A percentile compares a stretch with the other conserved stretches of the same genome.
phyloP scores from a whole-genome alignment of 2,113 vertebrate genomes.

The Symphodus melops region DNA sequence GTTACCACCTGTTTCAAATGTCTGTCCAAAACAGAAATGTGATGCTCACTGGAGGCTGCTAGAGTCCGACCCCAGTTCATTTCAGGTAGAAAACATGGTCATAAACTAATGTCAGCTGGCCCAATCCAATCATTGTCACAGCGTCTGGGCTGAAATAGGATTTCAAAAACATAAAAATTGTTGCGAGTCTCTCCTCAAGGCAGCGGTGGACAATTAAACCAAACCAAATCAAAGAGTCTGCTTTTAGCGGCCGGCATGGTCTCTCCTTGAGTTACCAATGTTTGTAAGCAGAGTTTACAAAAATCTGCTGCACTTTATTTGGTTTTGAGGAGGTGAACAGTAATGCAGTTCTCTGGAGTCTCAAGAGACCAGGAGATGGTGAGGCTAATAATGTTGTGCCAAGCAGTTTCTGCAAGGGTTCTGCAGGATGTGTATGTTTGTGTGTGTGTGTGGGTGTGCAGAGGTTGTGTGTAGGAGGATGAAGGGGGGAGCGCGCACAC shows the following conservation, averaged over 20 bases:
- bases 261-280: conserved; percentile 15
- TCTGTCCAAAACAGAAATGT: neutral
- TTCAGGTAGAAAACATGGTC: neutral
- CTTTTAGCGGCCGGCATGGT: conserved; percentile 4
- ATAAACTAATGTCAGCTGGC: neutral
- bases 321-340: conserved; percentile 57
- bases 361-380: conserved; percentile 56
- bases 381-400: conserved; percentile 71
- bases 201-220: neutral
- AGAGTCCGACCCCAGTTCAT: neutral
- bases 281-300: conserved; percentile 22
- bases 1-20: neutral
- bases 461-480: conserved; percentile 62
- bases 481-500: conserved; percentile 48
- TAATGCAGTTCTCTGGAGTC: conserved; percentile 59
- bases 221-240: neutral
- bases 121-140: neutral
- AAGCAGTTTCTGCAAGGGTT: conserved; percentile 62
- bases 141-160: no score
- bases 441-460: conserved; percentile 49
- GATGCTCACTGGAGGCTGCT: no score
- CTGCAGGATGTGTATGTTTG: conserved; percentile 66
- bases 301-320: conserved; percentile 39
- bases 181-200: neutral
- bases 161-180: conserved; percentile 1